Evolutionary conservation across 2,797 vertebrate species (phyloP).

Genomic region (Falco columbarius): DNA sequence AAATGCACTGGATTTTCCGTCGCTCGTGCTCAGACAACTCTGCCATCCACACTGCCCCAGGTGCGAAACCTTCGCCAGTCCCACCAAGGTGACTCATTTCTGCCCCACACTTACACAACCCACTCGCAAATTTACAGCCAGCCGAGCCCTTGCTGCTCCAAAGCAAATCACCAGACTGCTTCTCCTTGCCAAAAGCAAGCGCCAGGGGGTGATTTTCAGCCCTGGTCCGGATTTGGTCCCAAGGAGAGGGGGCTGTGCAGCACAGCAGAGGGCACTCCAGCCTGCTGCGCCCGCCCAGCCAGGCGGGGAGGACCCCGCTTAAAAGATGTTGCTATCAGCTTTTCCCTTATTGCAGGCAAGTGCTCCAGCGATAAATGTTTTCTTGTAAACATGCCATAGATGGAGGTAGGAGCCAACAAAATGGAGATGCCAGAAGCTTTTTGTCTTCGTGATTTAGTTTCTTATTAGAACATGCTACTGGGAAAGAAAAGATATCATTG

Average conservation of each 20-base stretch:
- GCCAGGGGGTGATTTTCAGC: neutral
- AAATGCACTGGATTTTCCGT: neutral
- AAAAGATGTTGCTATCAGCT: neutral
- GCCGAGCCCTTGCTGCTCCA: neutral
- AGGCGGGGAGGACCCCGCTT: fast-evolving
- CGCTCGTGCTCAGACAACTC: fast-evolving
- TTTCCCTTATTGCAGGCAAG: neutral
- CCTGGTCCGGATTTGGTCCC: neutral
- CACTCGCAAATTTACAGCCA: neutral
- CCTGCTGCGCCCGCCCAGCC: neutral
- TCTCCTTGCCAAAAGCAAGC: neutral
- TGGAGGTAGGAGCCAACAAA: constrained; percentile 24
- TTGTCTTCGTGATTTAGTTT: constrained; percentile 30
- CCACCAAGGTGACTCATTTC: neutral
- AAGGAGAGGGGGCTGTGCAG: neutral
- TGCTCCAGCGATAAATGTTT: neutral
- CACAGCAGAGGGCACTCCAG: constrained; percentile 67
- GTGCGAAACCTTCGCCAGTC: neutral
- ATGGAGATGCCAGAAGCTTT: constrained; percentile 37
- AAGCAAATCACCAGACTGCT: fast-evolving
- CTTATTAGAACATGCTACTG: constrained; percentile 24
- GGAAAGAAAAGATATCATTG: constrained; percentile 35
- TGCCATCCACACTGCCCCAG: fast-evolving
- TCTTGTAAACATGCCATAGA: constrained; percentile 7
- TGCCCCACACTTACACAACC: neutral